Base-by-base conservation (phyloP, 2,888 invertebrate genomes). In the Trypoxylon attenuatum region DNA sequence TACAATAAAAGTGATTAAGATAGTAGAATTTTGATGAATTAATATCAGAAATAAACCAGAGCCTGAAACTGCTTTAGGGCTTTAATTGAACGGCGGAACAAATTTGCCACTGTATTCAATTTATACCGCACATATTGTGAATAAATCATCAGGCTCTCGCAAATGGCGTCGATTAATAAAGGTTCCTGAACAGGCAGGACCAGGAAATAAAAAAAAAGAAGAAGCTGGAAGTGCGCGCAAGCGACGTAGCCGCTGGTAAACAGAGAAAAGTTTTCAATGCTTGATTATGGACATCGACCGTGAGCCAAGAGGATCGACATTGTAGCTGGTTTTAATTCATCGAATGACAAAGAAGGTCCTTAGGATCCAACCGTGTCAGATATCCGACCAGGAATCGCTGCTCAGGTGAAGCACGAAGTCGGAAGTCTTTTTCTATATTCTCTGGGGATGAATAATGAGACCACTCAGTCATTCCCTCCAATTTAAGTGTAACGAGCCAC, bases 401-500 rank as follows among this genome's bases (percentile, higher is more conserved):
- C 61, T 58, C 69, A 58, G 71, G 69, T 61, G 63, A 56, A 61
- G 67, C 69, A 49, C 53, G 22, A 61, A 69, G 68, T 72, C 63
- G 72, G 64, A 69, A 68, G 71, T 78, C 76, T 80, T 82, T 83
- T 83, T 81, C 82, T 82, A 83, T 85, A 86, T 85, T 85, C 82
- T 84, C n/a, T 83, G 82, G 78, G 79, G 76, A 81, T 86, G 86
- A 87, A 86, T 87, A 86, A 86, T 82, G 86, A 84, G 82, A 81
- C 78, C 82, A 83, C 85, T 87, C 83, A 83, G 85, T 87, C 86
- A 87, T 87, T 85, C 84, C 84, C 84, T 86, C 86, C 86, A 86
- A 86, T 86, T 86, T 87, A 83, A 86, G 86, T 85, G 85, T 86
- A 87, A 87, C 86, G 84, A 87, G 85, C 84, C 84, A 84, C 85